These are phyloP conservation scores for Pseudochirops corinnae DNA, from an alignment of 2,797 vertebrate species.

Conservation along the genomic window DNA sequence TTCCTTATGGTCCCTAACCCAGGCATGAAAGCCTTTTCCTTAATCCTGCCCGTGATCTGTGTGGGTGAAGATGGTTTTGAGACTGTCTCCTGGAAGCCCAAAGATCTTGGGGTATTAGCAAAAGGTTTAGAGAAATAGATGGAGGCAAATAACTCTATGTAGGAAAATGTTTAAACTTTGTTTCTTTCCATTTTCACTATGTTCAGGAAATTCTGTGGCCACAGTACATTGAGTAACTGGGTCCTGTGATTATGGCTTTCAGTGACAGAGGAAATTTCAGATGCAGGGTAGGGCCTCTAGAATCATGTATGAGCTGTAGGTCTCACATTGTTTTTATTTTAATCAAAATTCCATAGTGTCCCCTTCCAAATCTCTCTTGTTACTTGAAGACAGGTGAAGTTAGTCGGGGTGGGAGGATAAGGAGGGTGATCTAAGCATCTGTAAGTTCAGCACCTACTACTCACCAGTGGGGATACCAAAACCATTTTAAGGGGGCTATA, in stretches of 20 bases:
- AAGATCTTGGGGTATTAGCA: neutral
- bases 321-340: neutral
- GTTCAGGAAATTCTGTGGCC: neutral
- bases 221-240: neutral
- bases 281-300: neutral
- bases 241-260: neutral
- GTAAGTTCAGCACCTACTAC: neutral
- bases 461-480: neutral
- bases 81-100: neutral
- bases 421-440: neutral
- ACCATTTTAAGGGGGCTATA: neutral
- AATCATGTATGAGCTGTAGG: neutral
- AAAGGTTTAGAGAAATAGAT: neutral
- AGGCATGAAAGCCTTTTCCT: neutral
- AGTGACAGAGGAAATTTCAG: neutral
- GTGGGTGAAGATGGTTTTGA: neutral
- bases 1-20: neutral
- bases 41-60: neutral
- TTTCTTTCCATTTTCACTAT: neutral
- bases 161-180: neutral
- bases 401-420: neutral
- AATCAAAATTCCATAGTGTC: neutral
- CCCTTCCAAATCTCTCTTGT: neutral
- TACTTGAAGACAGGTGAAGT: neutral
- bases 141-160: neutral